A percentile compares a stretch with the other conserved stretches of the same genome.
Evolutionary conservation across 2,113 vertebrate genomes (phyloP).

Genomic region (Boulengeromyrus knoepffleri): DNA sequence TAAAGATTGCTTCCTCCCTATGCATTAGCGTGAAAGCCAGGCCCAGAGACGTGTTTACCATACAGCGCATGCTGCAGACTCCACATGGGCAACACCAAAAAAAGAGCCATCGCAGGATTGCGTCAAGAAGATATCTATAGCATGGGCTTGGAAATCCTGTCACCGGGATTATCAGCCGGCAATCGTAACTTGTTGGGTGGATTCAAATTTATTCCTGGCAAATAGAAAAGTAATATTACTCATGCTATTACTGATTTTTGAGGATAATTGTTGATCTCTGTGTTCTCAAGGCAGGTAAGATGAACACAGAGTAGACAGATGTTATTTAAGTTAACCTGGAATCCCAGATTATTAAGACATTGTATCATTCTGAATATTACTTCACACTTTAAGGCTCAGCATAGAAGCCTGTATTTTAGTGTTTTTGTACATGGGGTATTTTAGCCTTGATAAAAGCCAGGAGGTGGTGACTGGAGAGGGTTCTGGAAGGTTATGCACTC

Average conservation of each 20-base stretch:
- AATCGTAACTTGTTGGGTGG: neutral
- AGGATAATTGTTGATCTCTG: neutral
- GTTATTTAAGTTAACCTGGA: neutral
- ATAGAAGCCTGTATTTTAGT: neutral
- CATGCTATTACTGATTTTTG: neutral
- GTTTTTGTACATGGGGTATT: neutral
- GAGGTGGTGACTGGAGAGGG: neutral
- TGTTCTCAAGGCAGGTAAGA: neutral
- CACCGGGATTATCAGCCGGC: neutral
- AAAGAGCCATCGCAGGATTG: neutral
- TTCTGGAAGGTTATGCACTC: neutral
- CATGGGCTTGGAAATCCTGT: neutral
- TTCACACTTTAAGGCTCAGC: neutral
- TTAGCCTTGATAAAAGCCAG: neutral
- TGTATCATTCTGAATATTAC: neutral
- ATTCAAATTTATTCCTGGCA: neutral
- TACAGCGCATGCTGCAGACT: neutral
- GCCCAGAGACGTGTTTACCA: neutral
- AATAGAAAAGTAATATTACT: neutral
- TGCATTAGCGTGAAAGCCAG: slow-evolving; percentile 14
- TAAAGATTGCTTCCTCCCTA: slow-evolving; percentile 21
- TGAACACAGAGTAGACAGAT: neutral
- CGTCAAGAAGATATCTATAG: neutral
- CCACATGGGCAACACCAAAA: neutral
- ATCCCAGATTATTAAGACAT: neutral